Evolutionary conservation across 2,888 invertebrate genomes (phyloP).

Genomic region (Diadegma fenestrale): DNA sequence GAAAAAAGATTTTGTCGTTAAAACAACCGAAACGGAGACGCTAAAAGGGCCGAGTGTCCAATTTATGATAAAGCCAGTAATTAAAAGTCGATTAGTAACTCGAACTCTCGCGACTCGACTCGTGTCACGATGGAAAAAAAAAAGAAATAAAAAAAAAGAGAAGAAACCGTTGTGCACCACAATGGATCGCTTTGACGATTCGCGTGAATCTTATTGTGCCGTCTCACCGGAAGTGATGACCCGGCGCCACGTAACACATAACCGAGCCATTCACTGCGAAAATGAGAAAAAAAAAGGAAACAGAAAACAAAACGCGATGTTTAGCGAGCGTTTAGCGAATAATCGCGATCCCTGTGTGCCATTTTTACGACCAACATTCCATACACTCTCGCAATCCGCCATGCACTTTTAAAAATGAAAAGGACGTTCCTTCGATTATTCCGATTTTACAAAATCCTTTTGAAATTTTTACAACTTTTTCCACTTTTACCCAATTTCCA

Average conservation of each 20-base stretch:
- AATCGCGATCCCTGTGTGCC: slow-evolving; percentile 58
- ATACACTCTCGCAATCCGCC: slow-evolving; percentile 15
- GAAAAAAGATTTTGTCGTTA: background rate
- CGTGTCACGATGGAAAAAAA: slow-evolving; percentile 16
- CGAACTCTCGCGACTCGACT: background rate
- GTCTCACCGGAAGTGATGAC: slow-evolving; percentile 49
- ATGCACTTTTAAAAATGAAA: background rate
- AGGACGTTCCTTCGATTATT: background rate
- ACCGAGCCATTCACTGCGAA: slow-evolving; percentile 53
- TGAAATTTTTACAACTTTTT: background rate
- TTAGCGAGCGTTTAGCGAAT: slow-evolving; percentile 25
- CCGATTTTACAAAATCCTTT: background rate
- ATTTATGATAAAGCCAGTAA: background rate
- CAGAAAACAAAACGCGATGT: slow-evolving; percentile 22
- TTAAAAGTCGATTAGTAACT: slow-evolving; percentile 19
- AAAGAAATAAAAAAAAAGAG: slow-evolving; percentile 3
- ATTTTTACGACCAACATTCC: slow-evolving; percentile 52
- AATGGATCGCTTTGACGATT: slow-evolving; percentile 49
- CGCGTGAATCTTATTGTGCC: slow-evolving; percentile 54
- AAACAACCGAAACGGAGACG: background rate
- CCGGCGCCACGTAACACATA: slow-evolving; percentile 47
- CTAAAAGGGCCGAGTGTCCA: background rate
- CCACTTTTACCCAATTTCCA: background rate
- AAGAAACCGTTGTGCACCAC: slow-evolving; percentile 20
- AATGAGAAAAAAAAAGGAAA: slow-evolving; percentile 11